phyloP scores from a whole-genome alignment of 2,888 invertebrate species.

The Sminthurinus aureus region DNA sequence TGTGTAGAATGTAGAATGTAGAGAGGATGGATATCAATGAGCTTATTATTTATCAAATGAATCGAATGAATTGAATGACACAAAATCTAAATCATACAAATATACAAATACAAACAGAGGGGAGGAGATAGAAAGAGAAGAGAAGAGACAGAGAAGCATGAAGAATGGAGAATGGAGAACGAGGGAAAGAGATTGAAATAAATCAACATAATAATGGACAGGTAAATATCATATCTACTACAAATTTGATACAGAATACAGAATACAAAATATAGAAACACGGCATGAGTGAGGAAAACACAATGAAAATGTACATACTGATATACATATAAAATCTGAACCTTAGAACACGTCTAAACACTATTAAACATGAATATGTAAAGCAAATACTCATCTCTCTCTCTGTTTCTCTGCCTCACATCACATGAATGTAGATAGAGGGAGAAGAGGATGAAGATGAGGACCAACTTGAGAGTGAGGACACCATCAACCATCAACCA shows the following conservation, averaged over 20 bases:
- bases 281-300: not conserved
- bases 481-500: not conserved
- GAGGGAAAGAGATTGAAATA: constrained; percentile 29
- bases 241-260: no score
- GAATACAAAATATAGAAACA: constrained; percentile 20
- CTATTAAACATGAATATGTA: no score
- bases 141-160: no score
- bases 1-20: no score
- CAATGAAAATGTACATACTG: not conserved
- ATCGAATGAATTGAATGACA: not conserved
- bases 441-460: not conserved
- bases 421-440: no score
- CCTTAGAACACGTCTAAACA: no score
- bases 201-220: constrained; percentile 41
- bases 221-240: constrained; percentile 19
- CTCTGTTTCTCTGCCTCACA: no score
- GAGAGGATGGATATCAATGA: constrained; percentile 18
- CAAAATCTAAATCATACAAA: constrained; percentile 33
- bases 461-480: constrained; percentile 9
- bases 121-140: not conserved
- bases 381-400: no score
- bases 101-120: constrained; percentile 32
- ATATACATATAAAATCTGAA: no score
- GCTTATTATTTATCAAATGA: constrained; percentile 27
- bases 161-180: not conserved